Evolutionary conservation across 2,113 vertebrate genomes (phyloP).

Genomic region (Onychostoma macrolepis): DNA sequence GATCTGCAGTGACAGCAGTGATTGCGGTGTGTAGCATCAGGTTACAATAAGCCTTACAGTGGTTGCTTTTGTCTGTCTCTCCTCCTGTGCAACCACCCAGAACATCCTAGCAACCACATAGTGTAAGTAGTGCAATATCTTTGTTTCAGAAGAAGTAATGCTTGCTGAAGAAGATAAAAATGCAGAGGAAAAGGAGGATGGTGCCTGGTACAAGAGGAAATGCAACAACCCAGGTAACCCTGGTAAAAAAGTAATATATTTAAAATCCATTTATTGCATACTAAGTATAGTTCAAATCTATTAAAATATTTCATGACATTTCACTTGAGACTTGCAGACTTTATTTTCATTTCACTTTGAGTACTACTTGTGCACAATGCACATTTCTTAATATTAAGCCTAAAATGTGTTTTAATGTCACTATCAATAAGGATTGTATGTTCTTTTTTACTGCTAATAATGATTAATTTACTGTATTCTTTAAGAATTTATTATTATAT

Average conservation of each 20-base stretch:
- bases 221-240: conserved; percentile 71
- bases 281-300: no score
- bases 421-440: no score
- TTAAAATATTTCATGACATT: no score
- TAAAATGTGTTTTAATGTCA: no score
- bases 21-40: not conserved
- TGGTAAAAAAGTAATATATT: not conserved
- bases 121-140: conserved; percentile 41
- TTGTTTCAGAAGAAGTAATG: conserved; percentile 93
- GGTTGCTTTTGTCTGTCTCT: not conserved
- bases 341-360: no score
- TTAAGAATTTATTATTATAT: not conserved
- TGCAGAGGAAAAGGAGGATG: conserved; percentile 93
- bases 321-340: no score
- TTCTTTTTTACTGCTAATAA: conserved; percentile 32
- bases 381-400: no score
- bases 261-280: no score
- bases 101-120: not conserved
- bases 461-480: not conserved
- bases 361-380: no score
- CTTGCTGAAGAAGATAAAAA: conserved; percentile 96
- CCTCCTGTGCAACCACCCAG: not conserved
- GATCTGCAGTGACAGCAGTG: conserved; percentile 2
- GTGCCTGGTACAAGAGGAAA: conserved; percentile 81
- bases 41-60: not conserved